Evolutionary conservation across 2,888 invertebrate species (phyloP), one percentile per base, ranked within the genome.

Genomic region (Hypercompe scribonia): DNA sequence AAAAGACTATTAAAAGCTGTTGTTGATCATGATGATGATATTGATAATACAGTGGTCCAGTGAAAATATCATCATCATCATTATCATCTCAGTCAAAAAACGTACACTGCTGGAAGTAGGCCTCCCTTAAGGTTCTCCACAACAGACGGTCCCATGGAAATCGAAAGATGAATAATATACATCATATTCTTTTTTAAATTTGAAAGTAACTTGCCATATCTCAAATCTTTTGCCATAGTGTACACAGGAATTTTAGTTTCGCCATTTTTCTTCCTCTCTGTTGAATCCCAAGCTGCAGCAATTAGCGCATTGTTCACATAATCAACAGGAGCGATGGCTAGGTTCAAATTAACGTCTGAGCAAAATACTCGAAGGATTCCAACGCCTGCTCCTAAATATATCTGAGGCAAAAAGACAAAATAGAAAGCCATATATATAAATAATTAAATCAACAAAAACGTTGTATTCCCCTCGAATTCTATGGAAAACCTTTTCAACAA

Each of bases 231-330:
- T 4, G 11, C 13, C 31, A 71, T 42, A 28, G 42, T 71, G n/a
- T 71, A 67, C 3, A 67, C 42, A 34, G 58, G 36, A 0, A 34
- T n/a, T 1, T 64, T n/a, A 7, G 31, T 18, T 1, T 36, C 18
- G 10, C 74, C 73, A 2, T 8, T 28, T 1, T 67, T 28, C 1
- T 65, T 76, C 8, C 80, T 77, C 15, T 80, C 33, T 5, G 72
- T 63, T 4, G 80, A 74, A 39, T 81, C 81, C 85, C 84, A 85
- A 0, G 74, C 86, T 0, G 87, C 80, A 0, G 82, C 78, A 39
- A 87, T 79, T 1, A 82, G 71, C 0, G 85, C 83, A 28, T 87
- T 87, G 66, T 85, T 86, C 0, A 87, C 87, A n/a, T 77, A 84
- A 58, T 87, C 87, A 1, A 84, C 75, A 0, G 87, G 86, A 0